Base-by-base conservation (phyloP, 1,140 invertebrate genomes). In the Brachionus calyciflorus region DNA sequence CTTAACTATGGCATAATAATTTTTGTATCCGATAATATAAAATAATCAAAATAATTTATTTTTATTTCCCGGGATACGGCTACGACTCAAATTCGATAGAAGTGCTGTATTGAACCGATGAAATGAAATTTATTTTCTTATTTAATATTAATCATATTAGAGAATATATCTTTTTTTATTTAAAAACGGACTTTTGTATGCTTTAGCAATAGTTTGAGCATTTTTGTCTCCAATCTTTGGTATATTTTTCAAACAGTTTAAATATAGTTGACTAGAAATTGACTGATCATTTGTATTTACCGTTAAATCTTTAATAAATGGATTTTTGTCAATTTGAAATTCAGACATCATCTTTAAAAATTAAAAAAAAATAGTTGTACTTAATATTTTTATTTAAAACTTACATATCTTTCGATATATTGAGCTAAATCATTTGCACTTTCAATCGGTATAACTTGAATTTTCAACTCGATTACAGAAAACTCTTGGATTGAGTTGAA, bases 131-230 rank as follows among this genome's bases (percentile, higher is more conserved):
- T n/a, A n/a, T n/a, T n/a, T n/a, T n/a, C n/a, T n/a, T n/a, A n/a
- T n/a, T n/a, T n/a, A n/a, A n/a, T n/a, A n/a, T n/a, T n/a, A n/a
- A n/a, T n/a, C n/a, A n/a, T n/a, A n/a, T n/a, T n/a, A n/a, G n/a
- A n/a, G n/a, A n/a, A n/a, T n/a, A n/a, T n/a, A n/a, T n/a, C n/a
- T n/a, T n/a, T n/a, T n/a, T n/a, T n/a, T n/a, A n/a, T n/a, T n/a
- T n/a, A n/a, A n/a, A n/a, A n/a, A n/a, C n/a, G n/a, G n/a, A 73
- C 69, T 73, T 73, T 73, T 73, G 21, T 55, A 49, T 37, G 69
- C 10, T 49, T 49, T 55, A 17, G 24, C 17, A 55, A 73, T 49
- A 26, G 24, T 19, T 41, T 55, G 28, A 14, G 69, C 44, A 55
- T 55, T 73, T 53, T 73, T 73, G 1, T 73, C 69, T 37, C 69